Evolutionary conservation across 1,140 invertebrate genomes (phyloP).

Genomic region (Anastrepha obliqua): DNA sequence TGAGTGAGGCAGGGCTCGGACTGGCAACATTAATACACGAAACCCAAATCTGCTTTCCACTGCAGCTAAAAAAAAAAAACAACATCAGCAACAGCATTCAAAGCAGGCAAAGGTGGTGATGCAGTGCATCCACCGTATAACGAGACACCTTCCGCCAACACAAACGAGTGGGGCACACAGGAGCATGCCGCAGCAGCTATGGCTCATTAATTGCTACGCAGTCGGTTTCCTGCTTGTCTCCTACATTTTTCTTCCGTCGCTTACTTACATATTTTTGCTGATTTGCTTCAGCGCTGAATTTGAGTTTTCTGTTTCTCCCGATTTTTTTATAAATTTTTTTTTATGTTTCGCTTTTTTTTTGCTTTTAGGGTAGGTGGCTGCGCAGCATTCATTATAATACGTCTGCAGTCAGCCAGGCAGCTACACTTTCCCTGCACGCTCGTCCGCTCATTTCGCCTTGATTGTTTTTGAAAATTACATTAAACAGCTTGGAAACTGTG

Average conservation of each 20-base stretch:
- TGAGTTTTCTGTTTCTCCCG: background rate
- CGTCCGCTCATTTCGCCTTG: background rate
- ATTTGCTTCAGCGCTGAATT: constrained; percentile 26
- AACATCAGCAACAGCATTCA: background rate
- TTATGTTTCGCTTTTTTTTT: background rate
- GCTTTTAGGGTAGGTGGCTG: background rate
- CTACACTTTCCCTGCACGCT: background rate
- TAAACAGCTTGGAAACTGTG: constrained; percentile 5
- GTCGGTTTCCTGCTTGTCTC: constrained; percentile 16
- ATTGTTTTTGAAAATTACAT: constrained; percentile 37
- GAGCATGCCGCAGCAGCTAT: constrained; percentile 31
- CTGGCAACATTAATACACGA: background rate
- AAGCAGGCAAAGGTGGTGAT: background rate
- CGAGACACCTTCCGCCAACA: background rate
- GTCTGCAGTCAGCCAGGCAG: background rate
- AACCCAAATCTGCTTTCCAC: background rate
- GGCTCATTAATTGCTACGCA: constrained; percentile 48
- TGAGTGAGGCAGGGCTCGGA: background rate
- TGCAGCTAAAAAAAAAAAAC: background rate
- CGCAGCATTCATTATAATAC: background rate
- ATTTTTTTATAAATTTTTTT: background rate
- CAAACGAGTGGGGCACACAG: background rate
- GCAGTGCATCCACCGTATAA: background rate
- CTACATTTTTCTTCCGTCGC: background rate
- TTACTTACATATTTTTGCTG: background rate